Percentiles rank a stretch among this genome's conserved stretches.
Evolutionary conservation across 2,888 invertebrate genomes (phyloP).

Genomic region (Entomobrya proxima): DNA sequence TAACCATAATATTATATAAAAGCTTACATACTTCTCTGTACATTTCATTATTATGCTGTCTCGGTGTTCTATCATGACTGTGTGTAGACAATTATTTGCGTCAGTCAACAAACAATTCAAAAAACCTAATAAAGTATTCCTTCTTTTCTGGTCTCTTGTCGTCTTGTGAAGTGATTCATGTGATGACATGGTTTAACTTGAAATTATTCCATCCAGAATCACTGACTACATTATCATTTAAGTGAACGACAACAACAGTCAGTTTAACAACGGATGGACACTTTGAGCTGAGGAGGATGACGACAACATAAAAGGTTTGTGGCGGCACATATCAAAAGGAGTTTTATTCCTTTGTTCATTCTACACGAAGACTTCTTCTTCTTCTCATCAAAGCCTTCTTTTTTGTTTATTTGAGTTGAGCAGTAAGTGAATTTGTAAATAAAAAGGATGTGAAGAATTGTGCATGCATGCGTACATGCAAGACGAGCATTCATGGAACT

Average conservation of each 20-base stretch:
- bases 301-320: slow-evolving; percentile 20
- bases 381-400: not conserved
- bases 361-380: not conserved
- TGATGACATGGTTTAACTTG: slow-evolving; percentile 44
- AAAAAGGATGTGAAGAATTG: slow-evolving; percentile 52
- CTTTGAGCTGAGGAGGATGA: slow-evolving; percentile 1
- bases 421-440: slow-evolving; percentile 35
- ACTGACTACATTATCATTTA: not conserved
- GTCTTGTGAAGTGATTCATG: slow-evolving; percentile 44
- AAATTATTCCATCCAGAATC: slow-evolving; percentile 50
- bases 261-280: slow-evolving; percentile 42
- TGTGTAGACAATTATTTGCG: slow-evolving; percentile 33
- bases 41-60: slow-evolving; percentile 10
- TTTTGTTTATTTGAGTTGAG: slow-evolving; percentile 51
- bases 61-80: not conserved
- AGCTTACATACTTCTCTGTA: not conserved
- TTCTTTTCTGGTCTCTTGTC: not conserved
- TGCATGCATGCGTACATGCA: slow-evolving; percentile 38
- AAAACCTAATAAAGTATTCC: slow-evolving; percentile 2
- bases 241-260: slow-evolving; percentile 1
- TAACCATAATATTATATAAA: not conserved
- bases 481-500: slow-evolving; percentile 35
- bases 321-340: slow-evolving; percentile 23
- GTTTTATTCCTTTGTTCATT: slow-evolving; percentile 20
- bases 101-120: slow-evolving; percentile 47